Evolutionary conservation across 2,888 invertebrate species (phyloP).

Genomic region (Bellardia pandia): DNA sequence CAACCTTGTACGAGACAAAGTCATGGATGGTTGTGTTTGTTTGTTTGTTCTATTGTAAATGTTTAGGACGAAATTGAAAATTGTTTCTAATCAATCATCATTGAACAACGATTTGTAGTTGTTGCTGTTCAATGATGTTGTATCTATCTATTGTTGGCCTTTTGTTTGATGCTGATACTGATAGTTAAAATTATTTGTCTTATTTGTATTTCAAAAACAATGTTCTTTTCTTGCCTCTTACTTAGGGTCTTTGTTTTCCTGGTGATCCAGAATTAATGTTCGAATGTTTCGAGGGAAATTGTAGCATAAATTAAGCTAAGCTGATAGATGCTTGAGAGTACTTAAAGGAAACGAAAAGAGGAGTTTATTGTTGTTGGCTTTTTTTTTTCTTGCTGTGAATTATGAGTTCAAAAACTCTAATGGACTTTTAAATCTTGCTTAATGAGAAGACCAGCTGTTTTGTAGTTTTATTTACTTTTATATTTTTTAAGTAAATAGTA

Average conservation of each 20-base stretch:
- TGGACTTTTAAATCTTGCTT: conserved; percentile 49
- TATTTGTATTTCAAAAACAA: conserved; percentile 36
- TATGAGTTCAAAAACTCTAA: conserved; percentile 60
- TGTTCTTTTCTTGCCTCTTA: conserved; percentile 1
- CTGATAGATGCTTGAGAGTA: conserved; percentile 3
- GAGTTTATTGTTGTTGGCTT: conserved; percentile 27
- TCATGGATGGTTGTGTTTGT: conserved; percentile 40
- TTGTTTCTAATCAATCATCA: conserved; percentile 79
- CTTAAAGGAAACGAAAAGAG: conserved; percentile 3
- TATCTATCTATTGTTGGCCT: conserved; percentile 45
- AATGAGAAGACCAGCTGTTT: conserved; percentile 59
- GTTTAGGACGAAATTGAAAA: conserved; percentile 73
- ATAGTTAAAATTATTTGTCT: conserved; percentile 66
- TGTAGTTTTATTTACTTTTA: neutral
- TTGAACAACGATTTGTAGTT: conserved; percentile 79
- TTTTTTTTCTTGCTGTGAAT: conserved; percentile 31
- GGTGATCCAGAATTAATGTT: conserved; percentile 63
- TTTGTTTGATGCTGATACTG: conserved; percentile 58
- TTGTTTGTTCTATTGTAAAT: conserved; percentile 49
- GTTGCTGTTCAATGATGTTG: conserved; percentile 72
- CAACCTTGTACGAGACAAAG: conserved; percentile 54
- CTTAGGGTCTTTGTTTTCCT: conserved; percentile 42
- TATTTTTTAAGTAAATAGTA: neutral
- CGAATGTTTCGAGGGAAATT: conserved; percentile 61
- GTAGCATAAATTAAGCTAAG: conserved; percentile 52